A percentile compares a stretch with the other conserved stretches of the same genome.
Evolutionary conservation across 2,888 invertebrate species (phyloP).

Genomic region (Idaea biselata): DNA sequence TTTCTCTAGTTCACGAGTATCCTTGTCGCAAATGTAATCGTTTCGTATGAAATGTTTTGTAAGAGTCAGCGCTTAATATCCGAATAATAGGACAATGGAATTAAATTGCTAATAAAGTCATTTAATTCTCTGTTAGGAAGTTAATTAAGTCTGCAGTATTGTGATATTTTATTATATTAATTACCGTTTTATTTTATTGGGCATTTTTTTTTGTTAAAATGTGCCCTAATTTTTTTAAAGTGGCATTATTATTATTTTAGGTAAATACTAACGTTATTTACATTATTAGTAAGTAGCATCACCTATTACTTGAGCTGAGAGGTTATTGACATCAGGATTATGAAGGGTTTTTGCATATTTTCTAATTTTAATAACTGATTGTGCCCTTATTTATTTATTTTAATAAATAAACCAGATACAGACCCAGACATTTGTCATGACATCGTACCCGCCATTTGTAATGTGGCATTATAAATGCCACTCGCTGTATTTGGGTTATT

Average conservation of each 20-base stretch:
- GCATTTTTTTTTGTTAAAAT: background rate
- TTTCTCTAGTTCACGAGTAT: background rate
- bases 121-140: background rate
- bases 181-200: background rate
- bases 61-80: slow-evolving; percentile 19
- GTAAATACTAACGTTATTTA: too few species aligned
- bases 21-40: slow-evolving; percentile 6
- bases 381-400: too few species aligned
- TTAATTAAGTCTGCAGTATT: background rate
- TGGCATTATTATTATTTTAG: too few species aligned
- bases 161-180: background rate
- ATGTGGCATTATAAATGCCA: background rate
- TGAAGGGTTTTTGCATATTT: too few species aligned
- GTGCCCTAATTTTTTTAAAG: too few species aligned
- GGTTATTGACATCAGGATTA: too few species aligned
- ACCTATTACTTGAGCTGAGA: too few species aligned
- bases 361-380: too few species aligned
- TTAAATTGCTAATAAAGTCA: background rate
- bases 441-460: background rate
- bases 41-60: slow-evolving; percentile 23
- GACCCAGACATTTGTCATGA: too few species aligned
- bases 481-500: background rate
- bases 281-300: too few species aligned
- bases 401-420: too few species aligned
- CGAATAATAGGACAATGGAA: slow-evolving; percentile 24